Conservation (phyloP, 1,140 invertebrate genomes). For the Phymastichus coffea region DNA sequence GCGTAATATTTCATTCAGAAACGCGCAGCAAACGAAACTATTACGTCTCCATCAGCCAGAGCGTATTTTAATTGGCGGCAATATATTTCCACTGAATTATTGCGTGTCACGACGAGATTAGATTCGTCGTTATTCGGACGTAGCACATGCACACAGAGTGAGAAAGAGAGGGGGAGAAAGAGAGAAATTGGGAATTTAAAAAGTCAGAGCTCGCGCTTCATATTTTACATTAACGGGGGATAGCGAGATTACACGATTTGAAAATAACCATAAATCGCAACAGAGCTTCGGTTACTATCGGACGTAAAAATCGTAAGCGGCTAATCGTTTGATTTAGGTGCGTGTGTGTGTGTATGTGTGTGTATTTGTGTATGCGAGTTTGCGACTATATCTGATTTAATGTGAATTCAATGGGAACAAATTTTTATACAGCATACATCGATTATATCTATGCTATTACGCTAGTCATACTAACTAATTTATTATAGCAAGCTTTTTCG, state of each 20-base stretch:
- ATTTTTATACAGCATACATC: slow-evolving; percentile 8
- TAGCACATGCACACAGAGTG: too few species aligned
- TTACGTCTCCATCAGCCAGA: too few species aligned
- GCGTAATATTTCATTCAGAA: too few species aligned
- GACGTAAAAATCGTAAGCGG: slow-evolving; percentile 30
- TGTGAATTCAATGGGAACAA: slow-evolving; percentile 10
- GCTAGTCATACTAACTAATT: slow-evolving; percentile 7
- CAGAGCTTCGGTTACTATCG: slow-evolving; percentile 28
- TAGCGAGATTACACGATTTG: slow-evolving; percentile 23
- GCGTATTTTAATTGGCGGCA: slow-evolving; percentile 1
- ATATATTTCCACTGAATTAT: not conserved
- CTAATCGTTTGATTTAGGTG: slow-evolving; percentile 30
- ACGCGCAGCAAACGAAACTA: too few species aligned
- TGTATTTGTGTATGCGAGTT: not conserved
- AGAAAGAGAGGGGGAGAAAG: not conserved
- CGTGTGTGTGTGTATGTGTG: not conserved
- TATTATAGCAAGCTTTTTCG: too few species aligned
- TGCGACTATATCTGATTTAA: slow-evolving; percentile 8
- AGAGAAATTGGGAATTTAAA: not conserved
- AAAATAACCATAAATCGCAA: slow-evolving; percentile 35
- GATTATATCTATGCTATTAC: not conserved
- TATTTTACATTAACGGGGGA: slow-evolving; percentile 4
- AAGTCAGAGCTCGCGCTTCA: not conserved
- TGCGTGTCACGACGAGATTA: not conserved
- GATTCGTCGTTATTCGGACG: not conserved